Evolutionary conservation across 2,113 vertebrate genomes (phyloP).

Genomic region (Blennius ocellaris): DNA sequence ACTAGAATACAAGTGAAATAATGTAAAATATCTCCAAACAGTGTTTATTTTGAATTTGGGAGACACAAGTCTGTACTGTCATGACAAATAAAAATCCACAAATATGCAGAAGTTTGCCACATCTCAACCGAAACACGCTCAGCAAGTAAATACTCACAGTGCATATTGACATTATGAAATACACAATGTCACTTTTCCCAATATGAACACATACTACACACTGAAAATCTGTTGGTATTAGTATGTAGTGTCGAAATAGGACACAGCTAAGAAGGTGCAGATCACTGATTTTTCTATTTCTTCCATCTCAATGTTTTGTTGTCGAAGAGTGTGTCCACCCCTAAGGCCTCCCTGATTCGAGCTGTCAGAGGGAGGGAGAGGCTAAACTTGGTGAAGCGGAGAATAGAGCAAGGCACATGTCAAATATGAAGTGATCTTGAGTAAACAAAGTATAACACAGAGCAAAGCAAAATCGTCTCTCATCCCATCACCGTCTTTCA

Average conservation of each 20-base stretch:
- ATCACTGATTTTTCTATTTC: conserved; percentile 43
- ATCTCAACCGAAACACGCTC: background rate
- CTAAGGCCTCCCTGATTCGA: conserved; percentile 60
- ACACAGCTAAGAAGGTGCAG: conserved; percentile 15
- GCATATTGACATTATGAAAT: background rate
- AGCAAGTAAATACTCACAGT: background rate
- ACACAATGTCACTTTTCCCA: background rate
- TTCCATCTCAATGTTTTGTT: conserved; percentile 50
- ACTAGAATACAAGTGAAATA: too few relatives aligned
- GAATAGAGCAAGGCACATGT: conserved; percentile 81
- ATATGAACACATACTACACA: background rate
- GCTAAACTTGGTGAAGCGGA: conserved; percentile 78
- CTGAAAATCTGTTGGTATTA: conserved; percentile 8
- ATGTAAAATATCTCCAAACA: too few relatives aligned
- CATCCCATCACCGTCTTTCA: conserved; percentile 65
- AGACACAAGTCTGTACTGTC: background rate
- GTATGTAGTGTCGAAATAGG: background rate
- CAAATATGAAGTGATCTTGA: conserved; percentile 78
- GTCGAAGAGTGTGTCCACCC: conserved; percentile 58
- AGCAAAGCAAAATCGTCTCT: conserved; percentile 71
- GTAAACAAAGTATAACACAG: conserved; percentile 79
- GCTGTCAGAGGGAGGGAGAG: conserved; percentile 76
- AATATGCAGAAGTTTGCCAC: background rate
- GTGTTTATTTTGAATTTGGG: background rate
- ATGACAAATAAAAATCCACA: too few relatives aligned